phyloP scores from a whole-genome alignment of 2,797 vertebrate genomes.

The Saxicola maurus region DNA sequence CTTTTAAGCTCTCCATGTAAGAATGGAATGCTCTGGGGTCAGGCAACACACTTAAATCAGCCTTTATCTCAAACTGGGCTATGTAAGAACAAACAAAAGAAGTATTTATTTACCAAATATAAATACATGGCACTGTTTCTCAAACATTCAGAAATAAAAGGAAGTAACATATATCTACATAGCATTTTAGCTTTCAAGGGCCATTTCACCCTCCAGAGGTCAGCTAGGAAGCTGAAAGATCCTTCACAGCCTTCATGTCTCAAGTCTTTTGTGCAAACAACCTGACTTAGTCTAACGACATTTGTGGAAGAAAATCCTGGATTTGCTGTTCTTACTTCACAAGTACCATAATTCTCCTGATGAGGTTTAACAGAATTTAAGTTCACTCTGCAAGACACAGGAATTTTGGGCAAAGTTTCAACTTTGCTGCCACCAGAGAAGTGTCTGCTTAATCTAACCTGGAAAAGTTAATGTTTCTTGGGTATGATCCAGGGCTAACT shows the following conservation, averaged over 20 bases:
- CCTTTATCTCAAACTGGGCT: background rate
- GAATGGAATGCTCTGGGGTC: background rate
- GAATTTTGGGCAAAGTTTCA: constrained; percentile 35
- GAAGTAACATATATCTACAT: background rate
- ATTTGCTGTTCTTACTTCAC: background rate
- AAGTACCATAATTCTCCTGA: background rate
- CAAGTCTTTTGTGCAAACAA: background rate
- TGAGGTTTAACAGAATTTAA: constrained; percentile 4
- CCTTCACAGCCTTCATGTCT: background rate
- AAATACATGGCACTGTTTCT: background rate
- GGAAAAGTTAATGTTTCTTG: constrained; percentile 29
- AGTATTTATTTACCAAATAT: background rate
- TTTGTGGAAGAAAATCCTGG: background rate
- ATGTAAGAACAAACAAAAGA: background rate
- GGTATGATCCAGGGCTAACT: background rate
- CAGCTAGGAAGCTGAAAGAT: background rate
- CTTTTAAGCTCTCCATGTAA: background rate
- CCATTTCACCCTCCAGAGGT: background rate
- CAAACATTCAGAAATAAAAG: background rate
- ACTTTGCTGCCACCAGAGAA: background rate
- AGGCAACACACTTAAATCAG: background rate
- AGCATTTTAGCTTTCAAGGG: background rate
- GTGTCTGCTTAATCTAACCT: constrained; percentile 32
- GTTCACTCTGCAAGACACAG: background rate
- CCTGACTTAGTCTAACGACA: background rate